Base-by-base conservation (phyloP, 2,888 invertebrate genomes). In the Pyrrhosoma nymphula region DNA sequence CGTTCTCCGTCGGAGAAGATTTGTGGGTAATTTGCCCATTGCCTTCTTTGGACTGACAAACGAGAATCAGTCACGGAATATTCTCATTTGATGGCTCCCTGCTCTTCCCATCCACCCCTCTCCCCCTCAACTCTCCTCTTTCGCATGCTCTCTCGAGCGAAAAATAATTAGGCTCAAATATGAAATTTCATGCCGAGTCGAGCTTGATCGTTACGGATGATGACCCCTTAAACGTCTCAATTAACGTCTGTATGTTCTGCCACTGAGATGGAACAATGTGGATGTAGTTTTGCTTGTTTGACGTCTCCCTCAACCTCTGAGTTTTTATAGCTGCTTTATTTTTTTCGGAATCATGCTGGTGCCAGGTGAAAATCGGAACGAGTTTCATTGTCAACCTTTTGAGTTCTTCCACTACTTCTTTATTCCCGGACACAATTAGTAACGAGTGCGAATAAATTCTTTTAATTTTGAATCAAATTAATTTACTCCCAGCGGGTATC, bases 11-110 rank as follows among this genome's bases (percentile, higher is more conserved):
- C 69, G 69, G n/a, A 16, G 39, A 47, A 93, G 93, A 93, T 93
- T 93, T 93, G 69, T 69, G 47, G 69, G 93, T 75, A 93, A 93
- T 93, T 93, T 39, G 69, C 93, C 75, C 75, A 14, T 93, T 75
- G 69, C 93, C 69, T 63, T 69, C 69, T 47, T 30, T 39, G 20
- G 91, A 69, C 69, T 93, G 93, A 93, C 93, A 93, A 93, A 93
- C 69, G 93, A 93, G 93, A 75, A 93, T 93, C 93, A 93, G 93
- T 93, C 93, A 93, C 93, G 93, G 93, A 93, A 91, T 63, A 35
- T 56, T 55, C 89, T n/a, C 89, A 14, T 47, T 91, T 91, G 35
- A 93, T 69, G 47, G 88, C 20, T 60, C 60, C 3, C 6, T 14
- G 60, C 16, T 60, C 60, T 60, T 60, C 60, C 88, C 88, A 6